Evolutionary conservation across 2,113 vertebrate genomes (phyloP).

Genomic region (Pavo muticus): DNA sequence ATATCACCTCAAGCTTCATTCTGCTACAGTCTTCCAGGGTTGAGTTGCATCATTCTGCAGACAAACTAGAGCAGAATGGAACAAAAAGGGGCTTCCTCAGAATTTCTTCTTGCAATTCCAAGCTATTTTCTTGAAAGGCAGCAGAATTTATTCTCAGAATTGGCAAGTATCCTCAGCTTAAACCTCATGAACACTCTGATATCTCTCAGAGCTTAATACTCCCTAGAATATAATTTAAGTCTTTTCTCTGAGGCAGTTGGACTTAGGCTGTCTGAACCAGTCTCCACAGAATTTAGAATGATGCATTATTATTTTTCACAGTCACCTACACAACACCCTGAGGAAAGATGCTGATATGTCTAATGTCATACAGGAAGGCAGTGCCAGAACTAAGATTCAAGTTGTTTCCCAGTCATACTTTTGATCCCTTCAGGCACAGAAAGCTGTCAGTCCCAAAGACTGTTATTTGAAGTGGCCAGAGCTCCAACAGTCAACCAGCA

Average conservation of each 20-base stretch:
- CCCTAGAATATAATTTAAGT: slow-evolving; percentile 15
- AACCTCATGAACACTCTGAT: slow-evolving; percentile 17
- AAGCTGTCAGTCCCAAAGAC: slow-evolving; percentile 4
- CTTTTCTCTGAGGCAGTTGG: slow-evolving; percentile 11
- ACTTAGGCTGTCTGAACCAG: slow-evolving; percentile 10
- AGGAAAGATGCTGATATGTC: slow-evolving; percentile 25
- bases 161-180: slow-evolving; percentile 37
- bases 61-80: background rate
- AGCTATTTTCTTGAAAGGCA: slow-evolving; percentile 33
- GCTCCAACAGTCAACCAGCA: background rate
- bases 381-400: slow-evolving; percentile 7
- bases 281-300: slow-evolving; percentile 30
- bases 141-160: slow-evolving; percentile 30
- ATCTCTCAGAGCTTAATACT: slow-evolving; percentile 49
- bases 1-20: background rate
- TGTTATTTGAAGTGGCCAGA: background rate
- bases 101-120: background rate
- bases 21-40: background rate
- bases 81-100: background rate
- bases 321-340: slow-evolving; percentile 48
- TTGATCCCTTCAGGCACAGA: background rate
- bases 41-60: background rate
- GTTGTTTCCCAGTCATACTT: slow-evolving; percentile 12
- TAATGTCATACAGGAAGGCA: slow-evolving; percentile 11
- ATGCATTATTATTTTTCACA: slow-evolving; percentile 49